Conservation (phyloP, 2,113 vertebrate species). For the Cricetomys ansorgei region DNA sequence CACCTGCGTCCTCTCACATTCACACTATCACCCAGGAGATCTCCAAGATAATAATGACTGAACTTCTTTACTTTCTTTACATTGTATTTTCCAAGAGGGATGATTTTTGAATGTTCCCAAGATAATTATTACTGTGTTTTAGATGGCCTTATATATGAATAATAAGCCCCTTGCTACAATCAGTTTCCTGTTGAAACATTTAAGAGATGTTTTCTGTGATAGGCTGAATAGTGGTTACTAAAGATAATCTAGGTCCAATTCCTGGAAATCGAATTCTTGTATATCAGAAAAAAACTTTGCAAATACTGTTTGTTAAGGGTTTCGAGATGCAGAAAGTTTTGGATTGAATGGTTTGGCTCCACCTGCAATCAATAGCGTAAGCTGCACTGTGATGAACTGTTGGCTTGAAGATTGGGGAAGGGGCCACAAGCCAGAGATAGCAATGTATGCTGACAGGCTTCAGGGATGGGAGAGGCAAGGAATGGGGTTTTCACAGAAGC, state of each 20-base stretch:
- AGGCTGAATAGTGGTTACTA: neutral
- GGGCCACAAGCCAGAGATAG: neutral
- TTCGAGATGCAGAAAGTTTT: neutral
- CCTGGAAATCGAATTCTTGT: neutral
- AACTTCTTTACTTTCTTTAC: neutral
- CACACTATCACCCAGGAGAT: neutral
- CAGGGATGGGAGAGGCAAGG: neutral
- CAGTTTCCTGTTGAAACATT: neutral
- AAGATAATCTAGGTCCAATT: neutral
- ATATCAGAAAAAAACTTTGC: neutral
- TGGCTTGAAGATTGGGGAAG: neutral
- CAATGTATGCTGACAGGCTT: neutral
- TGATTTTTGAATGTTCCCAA: neutral
- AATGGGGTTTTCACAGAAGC: neutral
- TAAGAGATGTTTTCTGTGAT: neutral
- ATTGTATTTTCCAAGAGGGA: neutral
- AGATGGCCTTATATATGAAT: neutral
- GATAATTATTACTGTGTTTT: constrained; percentile 17
- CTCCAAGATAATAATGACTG: neutral
- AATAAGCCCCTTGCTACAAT: neutral
- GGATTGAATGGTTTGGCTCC: neutral
- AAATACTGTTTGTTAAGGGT: neutral
- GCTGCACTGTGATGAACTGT: neutral
- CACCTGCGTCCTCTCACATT: too few relatives aligned
- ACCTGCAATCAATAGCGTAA: neutral